Evolutionary conservation across 2,113 vertebrate species (phyloP), one percentile per base, ranked within the genome.

Genomic region (Toxotes chatareus): DNA sequence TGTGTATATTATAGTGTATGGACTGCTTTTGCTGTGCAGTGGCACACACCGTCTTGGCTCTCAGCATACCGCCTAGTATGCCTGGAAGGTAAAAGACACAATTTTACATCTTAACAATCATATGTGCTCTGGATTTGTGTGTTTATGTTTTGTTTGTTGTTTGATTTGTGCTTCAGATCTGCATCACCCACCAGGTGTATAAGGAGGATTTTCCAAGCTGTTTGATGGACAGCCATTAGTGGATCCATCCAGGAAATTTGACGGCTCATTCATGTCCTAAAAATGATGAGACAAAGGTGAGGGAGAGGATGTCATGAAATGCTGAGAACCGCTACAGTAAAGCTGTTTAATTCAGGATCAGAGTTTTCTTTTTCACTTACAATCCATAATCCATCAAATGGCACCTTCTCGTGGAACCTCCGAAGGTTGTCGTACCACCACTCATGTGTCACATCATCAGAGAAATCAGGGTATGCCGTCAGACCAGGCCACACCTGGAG

Each of bases 241-340:
- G 0, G 97, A 97, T 0, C 97, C 97, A 68, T 98, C 96, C 82
- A 96, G 73, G 84, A 97, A 98, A 79, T 96, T 96, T 2, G 97
- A 98, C 0, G 97, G 97, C 61, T 98, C 97, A 3, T 98, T 98
- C 97, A 98, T 98, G 87, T 98, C 97, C 97, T 97, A 63, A 71
- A 57, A 72, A 14, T 6, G 53, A 67, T 3, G 1, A 72, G 27
- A 69, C 14, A 5, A 34, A 32, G 10, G 12, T 78, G 44, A 81
- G 3, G 7, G 0, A 49, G 55, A 36, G 21, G 40, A 40, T 40
- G 3, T 55, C 19, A 21, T 34, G 21, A 53, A 32, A 66, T 0
- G 3, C 1, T 32, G n/a, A 44, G 36, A 36, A n/a, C 17, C 12
- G 34, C 21, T 2, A 14, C 16, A 55, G 4, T 4, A 31, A 46